These are phyloP conservation scores for Simalia tracyae DNA, from an alignment of 2,797 vertebrate species.

Conservation along the genomic window DNA sequence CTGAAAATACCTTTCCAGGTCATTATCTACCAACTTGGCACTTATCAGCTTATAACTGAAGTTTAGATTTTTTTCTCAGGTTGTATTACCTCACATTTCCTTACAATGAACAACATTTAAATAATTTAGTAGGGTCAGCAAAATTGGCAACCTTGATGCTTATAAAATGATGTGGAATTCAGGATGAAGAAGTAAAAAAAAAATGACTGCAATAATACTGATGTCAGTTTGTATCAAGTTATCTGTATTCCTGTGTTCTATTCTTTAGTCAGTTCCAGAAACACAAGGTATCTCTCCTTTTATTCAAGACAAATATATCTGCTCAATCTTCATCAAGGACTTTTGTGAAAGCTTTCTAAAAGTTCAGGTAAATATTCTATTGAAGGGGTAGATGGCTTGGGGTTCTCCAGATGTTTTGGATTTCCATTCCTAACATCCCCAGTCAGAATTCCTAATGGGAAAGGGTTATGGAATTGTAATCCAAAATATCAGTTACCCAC, in stretches of 20 bases:
- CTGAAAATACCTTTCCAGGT: background rate
- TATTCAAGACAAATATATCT: background rate
- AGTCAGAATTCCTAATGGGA: too few relatives aligned
- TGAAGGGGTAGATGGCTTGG: too few relatives aligned
- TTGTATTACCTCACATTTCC: background rate
- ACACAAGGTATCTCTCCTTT: background rate
- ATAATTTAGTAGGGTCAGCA: background rate
- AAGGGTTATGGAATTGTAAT: too few relatives aligned
- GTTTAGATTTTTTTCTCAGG: background rate
- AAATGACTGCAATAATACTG: too few relatives aligned
- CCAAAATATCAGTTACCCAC: too few relatives aligned
- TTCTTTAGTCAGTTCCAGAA: background rate
- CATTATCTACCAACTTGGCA: background rate
- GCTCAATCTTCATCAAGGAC: background rate
- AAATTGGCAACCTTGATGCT: background rate
- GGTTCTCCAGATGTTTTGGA: too few relatives aligned
- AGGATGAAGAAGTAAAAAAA: too few relatives aligned
- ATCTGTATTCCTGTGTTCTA: background rate
- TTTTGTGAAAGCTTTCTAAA: background rate
- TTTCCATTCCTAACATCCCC: too few relatives aligned
- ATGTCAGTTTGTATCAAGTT: too few relatives aligned
- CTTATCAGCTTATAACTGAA: background rate
- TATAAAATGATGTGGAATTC: too few relatives aligned
- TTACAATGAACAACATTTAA: background rate
- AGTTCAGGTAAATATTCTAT: background rate